Percentiles rank a stretch among this genome's conserved stretches.
phyloP scores from a whole-genome alignment of 2,797 vertebrate species.

The Halcyon leucocephala region DNA sequence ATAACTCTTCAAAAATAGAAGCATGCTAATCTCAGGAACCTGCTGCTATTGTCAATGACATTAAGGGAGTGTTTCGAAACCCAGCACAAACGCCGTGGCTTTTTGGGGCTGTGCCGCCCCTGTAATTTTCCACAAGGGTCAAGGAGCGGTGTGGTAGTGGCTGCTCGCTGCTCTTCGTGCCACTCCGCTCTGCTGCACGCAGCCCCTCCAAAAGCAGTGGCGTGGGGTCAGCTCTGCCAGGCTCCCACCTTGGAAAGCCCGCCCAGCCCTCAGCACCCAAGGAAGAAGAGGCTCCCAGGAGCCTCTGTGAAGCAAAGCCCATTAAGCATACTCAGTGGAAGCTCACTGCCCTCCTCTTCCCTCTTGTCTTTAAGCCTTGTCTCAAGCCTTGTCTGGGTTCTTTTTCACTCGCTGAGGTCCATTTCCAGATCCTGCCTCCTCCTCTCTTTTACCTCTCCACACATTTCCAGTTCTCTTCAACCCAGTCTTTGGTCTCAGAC shows the following conservation, averaged over 20 bases:
- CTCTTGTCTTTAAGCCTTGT: background rate
- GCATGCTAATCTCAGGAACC: constrained; percentile 58
- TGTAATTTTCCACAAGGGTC: background rate
- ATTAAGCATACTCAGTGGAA: background rate
- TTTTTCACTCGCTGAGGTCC: background rate
- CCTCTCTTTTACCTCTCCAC: background rate
- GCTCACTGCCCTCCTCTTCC: background rate
- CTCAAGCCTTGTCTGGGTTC: background rate
- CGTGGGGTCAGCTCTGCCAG: fast-evolving
- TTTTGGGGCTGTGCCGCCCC: background rate
- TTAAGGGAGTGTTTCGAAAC: constrained; percentile 55
- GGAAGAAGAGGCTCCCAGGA: background rate
- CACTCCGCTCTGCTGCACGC: background rate
- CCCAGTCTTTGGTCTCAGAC: background rate
- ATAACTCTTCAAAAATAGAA: constrained; percentile 75
- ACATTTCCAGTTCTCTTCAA: background rate
- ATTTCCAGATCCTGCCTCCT: background rate
- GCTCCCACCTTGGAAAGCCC: background rate
- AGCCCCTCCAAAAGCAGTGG: background rate
- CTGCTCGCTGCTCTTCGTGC: fast-evolving
- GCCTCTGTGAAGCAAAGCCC: background rate
- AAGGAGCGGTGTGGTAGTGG: fast-evolving
- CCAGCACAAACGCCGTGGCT: constrained; percentile 19
- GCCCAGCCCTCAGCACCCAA: background rate
- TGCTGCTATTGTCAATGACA: constrained; percentile 54